These are phyloP conservation scores for Drosophila vallismaia DNA, from an alignment of 2,888 invertebrate genomes.

Conservation along the genomic window DNA sequence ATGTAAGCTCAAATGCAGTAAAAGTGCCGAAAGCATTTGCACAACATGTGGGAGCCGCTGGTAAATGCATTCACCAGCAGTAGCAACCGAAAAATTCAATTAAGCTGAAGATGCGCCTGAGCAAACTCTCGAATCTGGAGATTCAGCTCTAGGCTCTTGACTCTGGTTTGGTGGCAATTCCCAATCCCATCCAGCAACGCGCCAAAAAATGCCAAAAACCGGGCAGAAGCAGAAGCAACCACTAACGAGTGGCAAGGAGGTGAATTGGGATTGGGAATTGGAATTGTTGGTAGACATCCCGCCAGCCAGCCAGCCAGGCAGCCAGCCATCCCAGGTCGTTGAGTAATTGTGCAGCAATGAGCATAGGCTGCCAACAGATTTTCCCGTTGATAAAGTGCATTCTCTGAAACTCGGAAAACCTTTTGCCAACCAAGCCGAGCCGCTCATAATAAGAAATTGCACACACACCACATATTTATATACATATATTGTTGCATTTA, in stretches of 20 bases:
- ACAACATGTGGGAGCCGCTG: constrained; percentile 78
- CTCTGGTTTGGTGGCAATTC: constrained; percentile 60
- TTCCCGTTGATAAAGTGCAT: constrained; percentile 73
- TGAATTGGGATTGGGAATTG: constrained; percentile 49
- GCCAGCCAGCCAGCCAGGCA: background rate
- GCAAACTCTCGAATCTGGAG: constrained; percentile 32
- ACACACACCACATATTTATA: constrained; percentile 27
- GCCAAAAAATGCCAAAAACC: constrained; percentile 61
- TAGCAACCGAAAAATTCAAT: constrained; percentile 71
- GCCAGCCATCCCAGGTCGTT: constrained; percentile 62
- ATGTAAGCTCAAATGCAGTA: constrained; percentile 64
- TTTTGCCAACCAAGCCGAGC: constrained; percentile 39
- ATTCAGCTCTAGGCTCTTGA: constrained; percentile 11
- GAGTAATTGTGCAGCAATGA: constrained; percentile 78
- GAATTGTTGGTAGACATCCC: constrained; percentile 25
- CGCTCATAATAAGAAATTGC: constrained; percentile 76
- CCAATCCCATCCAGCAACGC: constrained; percentile 39
- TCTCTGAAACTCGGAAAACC: constrained; percentile 62
- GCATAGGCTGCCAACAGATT: constrained; percentile 70
- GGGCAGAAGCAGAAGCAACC: constrained; percentile 44
- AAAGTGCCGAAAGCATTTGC: constrained; percentile 79
- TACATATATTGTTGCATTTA: constrained; percentile 24
- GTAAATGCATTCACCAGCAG: constrained; percentile 70
- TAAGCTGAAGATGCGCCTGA: constrained; percentile 75
- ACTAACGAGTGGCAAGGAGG: constrained; percentile 59